These are phyloP conservation scores for Camponotus floridanus DNA, from an alignment of 1,140 invertebrate species.

Conservation along the genomic window DNA sequence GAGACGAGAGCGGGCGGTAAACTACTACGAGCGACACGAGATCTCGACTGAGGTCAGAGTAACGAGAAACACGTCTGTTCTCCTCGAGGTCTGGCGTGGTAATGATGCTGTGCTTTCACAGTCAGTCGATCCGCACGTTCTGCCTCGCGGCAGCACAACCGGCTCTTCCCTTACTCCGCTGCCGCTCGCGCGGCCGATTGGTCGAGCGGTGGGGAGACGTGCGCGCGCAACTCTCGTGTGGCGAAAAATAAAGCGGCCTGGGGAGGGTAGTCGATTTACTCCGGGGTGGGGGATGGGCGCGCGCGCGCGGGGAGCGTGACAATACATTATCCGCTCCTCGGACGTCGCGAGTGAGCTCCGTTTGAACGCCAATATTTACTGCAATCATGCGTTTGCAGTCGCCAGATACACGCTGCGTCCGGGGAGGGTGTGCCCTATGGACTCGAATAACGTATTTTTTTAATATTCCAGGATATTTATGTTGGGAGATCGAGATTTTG, in stretches of 20 bases:
- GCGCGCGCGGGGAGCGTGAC: slow-evolving; percentile 51
- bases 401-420: background rate
- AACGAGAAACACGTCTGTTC: slow-evolving; percentile 83
- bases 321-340: slow-evolving; percentile 63
- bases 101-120: slow-evolving; percentile 83
- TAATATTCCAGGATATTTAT: background rate
- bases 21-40: slow-evolving; percentile 73
- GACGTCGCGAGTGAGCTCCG: slow-evolving; percentile 64
- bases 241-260: slow-evolving; percentile 50
- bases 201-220: slow-evolving; percentile 47
- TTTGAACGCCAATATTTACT: slow-evolving; percentile 51
- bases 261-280: slow-evolving; percentile 30
- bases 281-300: slow-evolving; percentile 33
- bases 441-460: background rate
- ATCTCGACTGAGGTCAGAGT: slow-evolving; percentile 82
- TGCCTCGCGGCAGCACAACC: slow-evolving; percentile 63
- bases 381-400: slow-evolving; percentile 49
- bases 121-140: slow-evolving; percentile 73
- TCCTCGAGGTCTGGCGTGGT: slow-evolving; percentile 85
- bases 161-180: slow-evolving; percentile 51
- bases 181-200: slow-evolving; percentile 63
- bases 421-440: background rate
- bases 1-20: background rate
- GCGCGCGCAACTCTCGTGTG: slow-evolving; percentile 54
- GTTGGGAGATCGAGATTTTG: background rate